These are phyloP conservation scores for Sminthopsis crassicaudata DNA, from an alignment of 2,113 vertebrate genomes.

Conservation along the genomic window DNA sequence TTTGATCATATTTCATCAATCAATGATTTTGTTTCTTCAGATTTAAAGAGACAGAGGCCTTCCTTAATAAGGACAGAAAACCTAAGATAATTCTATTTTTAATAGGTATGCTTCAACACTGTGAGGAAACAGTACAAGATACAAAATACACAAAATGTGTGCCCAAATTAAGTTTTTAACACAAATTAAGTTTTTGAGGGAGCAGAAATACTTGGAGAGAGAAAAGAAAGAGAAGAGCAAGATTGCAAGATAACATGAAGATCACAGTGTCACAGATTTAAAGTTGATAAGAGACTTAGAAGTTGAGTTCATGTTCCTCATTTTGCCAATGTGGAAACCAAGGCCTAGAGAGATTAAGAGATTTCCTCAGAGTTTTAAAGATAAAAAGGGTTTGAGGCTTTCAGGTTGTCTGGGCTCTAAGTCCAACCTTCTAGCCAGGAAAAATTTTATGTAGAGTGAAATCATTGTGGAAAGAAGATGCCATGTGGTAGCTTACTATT, in stretches of 20 bases:
- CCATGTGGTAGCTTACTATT: background rate
- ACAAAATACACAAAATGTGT: background rate
- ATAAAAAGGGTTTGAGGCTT: background rate
- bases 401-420: background rate
- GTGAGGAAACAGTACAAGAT: background rate
- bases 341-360: background rate
- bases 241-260: background rate
- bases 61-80: constrained; percentile 34
- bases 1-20: constrained; percentile 27
- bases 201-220: background rate
- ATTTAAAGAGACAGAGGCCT: constrained; percentile 30
- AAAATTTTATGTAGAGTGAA: background rate
- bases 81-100: constrained; percentile 54
- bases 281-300: background rate
- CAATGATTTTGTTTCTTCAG: constrained; percentile 55
- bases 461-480: background rate
- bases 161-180: background rate
- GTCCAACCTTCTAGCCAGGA: background rate
- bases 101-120: constrained; percentile 44
- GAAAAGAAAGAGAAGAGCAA: background rate
- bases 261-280: background rate
- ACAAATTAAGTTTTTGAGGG: background rate
- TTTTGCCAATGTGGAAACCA: background rate
- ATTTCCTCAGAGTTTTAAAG: background rate
- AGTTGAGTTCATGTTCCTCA: background rate